Base-by-base conservation (phyloP, 37 sponge, comb jelly and placozoan genomes). In the Beroe forskalii region DNA sequence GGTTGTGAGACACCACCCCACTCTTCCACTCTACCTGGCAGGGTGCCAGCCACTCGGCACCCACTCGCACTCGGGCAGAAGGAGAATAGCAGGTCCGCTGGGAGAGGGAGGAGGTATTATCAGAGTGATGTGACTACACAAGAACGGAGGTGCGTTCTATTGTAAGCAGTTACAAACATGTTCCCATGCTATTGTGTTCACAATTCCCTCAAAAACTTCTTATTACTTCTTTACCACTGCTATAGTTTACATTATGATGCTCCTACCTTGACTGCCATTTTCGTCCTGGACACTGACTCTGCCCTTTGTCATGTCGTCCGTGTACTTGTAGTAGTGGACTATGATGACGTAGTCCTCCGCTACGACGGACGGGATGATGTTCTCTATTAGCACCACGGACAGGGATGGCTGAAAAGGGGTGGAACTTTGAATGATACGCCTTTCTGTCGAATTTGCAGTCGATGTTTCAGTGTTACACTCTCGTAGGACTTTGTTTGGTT, bases 251-350 rank as follows among this genome's bases (percentile, higher is more conserved):
- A n/a, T n/a, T n/a, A n/a, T n/a, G n/a, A n/a, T n/a, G n/a, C n/a
- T 19, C 75, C 20, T 38, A 72, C 75, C 75, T 27, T 4, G 2
- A 20, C 40, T 72, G 2, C 12, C 35, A 39, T 72, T 33, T 4
- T 72, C 22, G 20, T 72, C 75, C 40, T 72, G 40, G 8, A 72
- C 19, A 4, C 39, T 33, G 35, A 72, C 75, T 17, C 1, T 17
- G 3, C 75, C 75, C 3, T 22, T 23, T 3, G 75, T 20, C 3
- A 38, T 8, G 19, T 36, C 75, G 40, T 35, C 12, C 3, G 75
- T 72, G 75, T 38, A 72, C 75, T 72, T 72, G 75, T 30, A 38
- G 75, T 72, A 72, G 40, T 72, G 75, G 75, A 72, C 75, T 1
- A 72, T 36, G 0, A 72, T 39, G 38, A 72, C 75, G 40, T 72